A percentile compares a stretch with the other conserved stretches of the same genome.
Evolutionary conservation across 2,797 vertebrate species (phyloP).

Genomic region (Gastrophryne carolinensis): DNA sequence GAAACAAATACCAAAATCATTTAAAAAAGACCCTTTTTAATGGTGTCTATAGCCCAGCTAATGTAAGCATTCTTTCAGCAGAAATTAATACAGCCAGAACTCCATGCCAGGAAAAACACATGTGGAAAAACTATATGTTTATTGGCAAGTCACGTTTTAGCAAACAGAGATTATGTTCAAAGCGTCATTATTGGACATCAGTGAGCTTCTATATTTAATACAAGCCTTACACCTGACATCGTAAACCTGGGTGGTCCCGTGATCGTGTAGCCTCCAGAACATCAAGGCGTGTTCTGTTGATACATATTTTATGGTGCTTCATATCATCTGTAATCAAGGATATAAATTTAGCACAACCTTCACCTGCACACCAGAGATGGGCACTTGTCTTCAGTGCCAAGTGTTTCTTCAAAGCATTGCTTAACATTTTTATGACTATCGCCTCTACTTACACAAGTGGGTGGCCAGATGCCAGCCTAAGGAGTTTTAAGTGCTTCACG

Average conservation of each 20-base stretch:
- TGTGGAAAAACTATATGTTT: constrained; percentile 24
- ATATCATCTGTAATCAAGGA: constrained; percentile 34
- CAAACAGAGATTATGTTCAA: constrained; percentile 30
- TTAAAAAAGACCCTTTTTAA: no score
- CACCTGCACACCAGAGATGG: constrained; percentile 22
- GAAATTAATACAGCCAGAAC: not conserved
- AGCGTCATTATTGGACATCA: not conserved
- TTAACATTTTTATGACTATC: constrained; percentile 18
- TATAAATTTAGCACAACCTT: constrained; percentile 38
- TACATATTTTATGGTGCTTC: constrained; percentile 20
- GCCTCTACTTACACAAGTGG: constrained; percentile 25
- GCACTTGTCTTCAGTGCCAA: constrained; percentile 21
- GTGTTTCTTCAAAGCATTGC: constrained; percentile 39
- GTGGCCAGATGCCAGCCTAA: constrained; percentile 30
- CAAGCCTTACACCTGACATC: constrained; percentile 18
- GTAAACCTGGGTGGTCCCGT: constrained; percentile 37
- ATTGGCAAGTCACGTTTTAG: constrained; percentile 20
- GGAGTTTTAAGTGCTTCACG: not conserved
- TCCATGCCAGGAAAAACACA: constrained; percentile 31
- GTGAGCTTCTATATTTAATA: constrained; percentile 22
- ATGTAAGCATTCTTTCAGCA: constrained; percentile 9
- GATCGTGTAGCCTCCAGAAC: not conserved
- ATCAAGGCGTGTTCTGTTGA: constrained; percentile 32
- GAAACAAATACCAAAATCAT: not conserved
- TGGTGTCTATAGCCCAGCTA: no score